Conservation (phyloP, 2,113 vertebrate genomes). For the Ptychochromis oligacanthus region DNA sequence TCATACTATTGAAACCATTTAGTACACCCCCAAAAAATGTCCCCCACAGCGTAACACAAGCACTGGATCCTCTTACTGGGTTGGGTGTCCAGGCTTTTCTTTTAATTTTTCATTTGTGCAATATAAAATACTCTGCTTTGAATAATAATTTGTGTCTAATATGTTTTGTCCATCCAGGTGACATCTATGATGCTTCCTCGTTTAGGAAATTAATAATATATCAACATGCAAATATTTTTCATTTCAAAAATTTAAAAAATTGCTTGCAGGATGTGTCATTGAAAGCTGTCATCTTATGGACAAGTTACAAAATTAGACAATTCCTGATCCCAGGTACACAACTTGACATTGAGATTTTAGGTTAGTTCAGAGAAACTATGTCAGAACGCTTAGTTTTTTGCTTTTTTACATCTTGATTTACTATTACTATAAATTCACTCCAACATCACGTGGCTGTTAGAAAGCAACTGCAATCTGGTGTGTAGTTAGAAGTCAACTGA, state of each 20-base stretch:
- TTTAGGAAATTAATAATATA: background rate
- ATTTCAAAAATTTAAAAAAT: too few relatives aligned
- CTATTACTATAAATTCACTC: background rate
- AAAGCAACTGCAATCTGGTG: conserved; percentile 50
- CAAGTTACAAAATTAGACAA: too few relatives aligned
- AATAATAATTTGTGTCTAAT: background rate
- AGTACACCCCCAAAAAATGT: background rate
- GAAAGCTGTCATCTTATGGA: too few relatives aligned
- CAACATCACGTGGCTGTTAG: conserved; percentile 14
- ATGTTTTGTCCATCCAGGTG: background rate
- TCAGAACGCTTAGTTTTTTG: background rate
- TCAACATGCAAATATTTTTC: background rate
- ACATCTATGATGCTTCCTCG: background rate
- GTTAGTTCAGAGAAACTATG: background rate
- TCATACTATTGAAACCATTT: background rate
- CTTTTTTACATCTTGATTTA: background rate
- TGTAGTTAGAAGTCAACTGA: conserved; percentile 62
- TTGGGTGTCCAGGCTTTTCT: too few relatives aligned
- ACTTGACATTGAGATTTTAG: background rate
- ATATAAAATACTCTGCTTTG: too few relatives aligned
- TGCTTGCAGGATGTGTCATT: too few relatives aligned
- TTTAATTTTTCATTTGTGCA: too few relatives aligned
- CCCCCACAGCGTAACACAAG: too few relatives aligned
- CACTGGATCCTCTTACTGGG: too few relatives aligned
- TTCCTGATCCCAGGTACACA: background rate